Evolutionary conservation across 1,140 invertebrate genomes (phyloP).

Genomic region (Ceratina australensis): DNA sequence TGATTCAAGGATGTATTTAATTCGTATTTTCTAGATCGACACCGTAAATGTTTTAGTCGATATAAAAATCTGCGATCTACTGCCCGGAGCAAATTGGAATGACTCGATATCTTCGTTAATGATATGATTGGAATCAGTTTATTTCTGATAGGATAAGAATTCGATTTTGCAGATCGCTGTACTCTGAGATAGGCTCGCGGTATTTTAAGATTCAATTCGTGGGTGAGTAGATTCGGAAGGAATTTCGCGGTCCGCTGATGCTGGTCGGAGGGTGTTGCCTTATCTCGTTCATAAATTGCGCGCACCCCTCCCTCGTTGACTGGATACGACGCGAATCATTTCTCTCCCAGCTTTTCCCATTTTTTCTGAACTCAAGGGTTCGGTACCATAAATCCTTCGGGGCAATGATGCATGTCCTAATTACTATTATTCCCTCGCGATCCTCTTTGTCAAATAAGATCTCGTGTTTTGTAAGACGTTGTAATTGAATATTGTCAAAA

Average conservation of each 20-base stretch:
- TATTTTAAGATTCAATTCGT: slow-evolving; percentile 14
- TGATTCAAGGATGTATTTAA: no score
- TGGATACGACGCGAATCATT: background rate
- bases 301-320: slow-evolving; percentile 12
- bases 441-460: background rate
- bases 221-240: background rate
- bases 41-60: no score
- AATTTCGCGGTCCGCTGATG: slow-evolving; percentile 14
- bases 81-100: no score
- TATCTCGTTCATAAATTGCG: slow-evolving; percentile 27
- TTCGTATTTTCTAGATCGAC: no score
- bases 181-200: background rate
- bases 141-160: no score
- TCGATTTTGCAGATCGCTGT: background rate
- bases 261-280: background rate
- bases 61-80: no score
- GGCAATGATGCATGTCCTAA: background rate
- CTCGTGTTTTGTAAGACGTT: background rate
- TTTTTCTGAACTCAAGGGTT: background rate
- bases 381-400: background rate
- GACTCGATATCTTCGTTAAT: no score
- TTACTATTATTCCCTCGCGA: background rate
- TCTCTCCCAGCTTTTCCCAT: background rate
- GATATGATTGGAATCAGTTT: no score
- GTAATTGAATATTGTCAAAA: background rate